phyloP scores from a whole-genome alignment of 2,797 vertebrate species.

The Okamejei kenojei region DNA sequence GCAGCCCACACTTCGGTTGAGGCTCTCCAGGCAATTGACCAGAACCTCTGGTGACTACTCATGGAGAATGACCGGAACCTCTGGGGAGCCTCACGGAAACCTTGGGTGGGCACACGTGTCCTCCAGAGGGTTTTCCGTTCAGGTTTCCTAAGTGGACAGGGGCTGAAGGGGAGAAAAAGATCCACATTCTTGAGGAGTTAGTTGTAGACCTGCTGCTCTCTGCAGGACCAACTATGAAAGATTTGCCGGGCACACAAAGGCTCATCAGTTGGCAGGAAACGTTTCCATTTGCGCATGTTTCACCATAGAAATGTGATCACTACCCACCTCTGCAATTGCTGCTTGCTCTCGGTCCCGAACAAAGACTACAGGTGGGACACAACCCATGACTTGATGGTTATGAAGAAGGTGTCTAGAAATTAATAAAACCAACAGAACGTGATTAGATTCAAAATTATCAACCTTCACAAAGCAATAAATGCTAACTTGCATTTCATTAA shows the following conservation, averaged over 20 bases:
- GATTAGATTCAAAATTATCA: background rate
- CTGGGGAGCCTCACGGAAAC: no score
- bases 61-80: no score
- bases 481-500: background rate
- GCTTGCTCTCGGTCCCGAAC: slow-evolving; percentile 57
- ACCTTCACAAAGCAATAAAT: background rate
- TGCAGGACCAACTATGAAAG: no score
- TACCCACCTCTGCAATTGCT: slow-evolving; percentile 54
- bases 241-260: no score
- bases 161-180: no score
- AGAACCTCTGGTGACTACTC: no score
- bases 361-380: slow-evolving; percentile 58
- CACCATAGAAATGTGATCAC: background rate
- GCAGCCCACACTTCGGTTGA: no score
- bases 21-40: no score
- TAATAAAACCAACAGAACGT: background rate
- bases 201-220: background rate
- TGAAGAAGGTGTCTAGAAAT: slow-evolving; percentile 58
- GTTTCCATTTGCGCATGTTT: background rate
- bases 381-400: slow-evolving; percentile 56
- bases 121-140: no score
- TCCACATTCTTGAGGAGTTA: background rate
- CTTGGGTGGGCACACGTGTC: no score
- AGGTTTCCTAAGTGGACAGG: no score
- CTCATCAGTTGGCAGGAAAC: no score